phyloP scores from a whole-genome alignment of 2,888 invertebrate species.

The Polydrusus pterygomalis region DNA sequence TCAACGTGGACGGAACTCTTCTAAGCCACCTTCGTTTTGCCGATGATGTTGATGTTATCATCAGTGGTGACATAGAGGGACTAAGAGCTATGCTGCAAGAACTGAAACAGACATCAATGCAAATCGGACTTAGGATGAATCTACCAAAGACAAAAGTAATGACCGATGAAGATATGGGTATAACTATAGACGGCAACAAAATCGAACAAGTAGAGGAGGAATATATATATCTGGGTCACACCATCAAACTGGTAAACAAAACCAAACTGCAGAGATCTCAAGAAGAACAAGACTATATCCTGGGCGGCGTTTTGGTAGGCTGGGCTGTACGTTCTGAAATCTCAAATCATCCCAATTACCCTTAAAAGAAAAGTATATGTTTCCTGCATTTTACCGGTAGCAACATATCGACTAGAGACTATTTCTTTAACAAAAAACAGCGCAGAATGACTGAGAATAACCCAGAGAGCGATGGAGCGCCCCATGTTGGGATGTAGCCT shows the following conservation, averaged over 20 bases:
- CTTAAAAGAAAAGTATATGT: too few relatives aligned
- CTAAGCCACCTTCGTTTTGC: conserved; percentile 48
- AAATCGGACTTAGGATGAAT: too few relatives aligned
- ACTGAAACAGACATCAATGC: too few relatives aligned
- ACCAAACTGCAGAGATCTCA: conserved; percentile 22
- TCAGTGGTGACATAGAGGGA: conserved; percentile 11
- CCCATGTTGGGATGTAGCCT: not conserved
- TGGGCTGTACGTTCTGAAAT: conserved; percentile 30
- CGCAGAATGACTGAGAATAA: not conserved
- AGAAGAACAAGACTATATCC: conserved; percentile 11
- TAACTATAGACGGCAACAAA: too few relatives aligned
- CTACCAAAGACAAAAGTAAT: too few relatives aligned
- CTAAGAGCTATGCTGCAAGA: conserved; percentile 4
- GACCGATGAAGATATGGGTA: too few relatives aligned
- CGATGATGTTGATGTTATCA: conserved; percentile 48
- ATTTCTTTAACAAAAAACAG: not conserved
- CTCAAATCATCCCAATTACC: conserved; percentile 18
- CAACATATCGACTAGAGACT: conserved; percentile 4
- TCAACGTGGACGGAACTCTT: conserved; percentile 46
- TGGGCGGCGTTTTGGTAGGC: conserved; percentile 32
- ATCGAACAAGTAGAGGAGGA: not conserved
- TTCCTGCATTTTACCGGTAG: not conserved
- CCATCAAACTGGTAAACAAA: conserved; percentile 27
- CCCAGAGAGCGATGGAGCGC: not conserved
- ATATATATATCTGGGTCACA: conserved; percentile 18